Base-by-base conservation (phyloP, 2,797 vertebrate genomes). In the Limosa lapponica region DNA sequence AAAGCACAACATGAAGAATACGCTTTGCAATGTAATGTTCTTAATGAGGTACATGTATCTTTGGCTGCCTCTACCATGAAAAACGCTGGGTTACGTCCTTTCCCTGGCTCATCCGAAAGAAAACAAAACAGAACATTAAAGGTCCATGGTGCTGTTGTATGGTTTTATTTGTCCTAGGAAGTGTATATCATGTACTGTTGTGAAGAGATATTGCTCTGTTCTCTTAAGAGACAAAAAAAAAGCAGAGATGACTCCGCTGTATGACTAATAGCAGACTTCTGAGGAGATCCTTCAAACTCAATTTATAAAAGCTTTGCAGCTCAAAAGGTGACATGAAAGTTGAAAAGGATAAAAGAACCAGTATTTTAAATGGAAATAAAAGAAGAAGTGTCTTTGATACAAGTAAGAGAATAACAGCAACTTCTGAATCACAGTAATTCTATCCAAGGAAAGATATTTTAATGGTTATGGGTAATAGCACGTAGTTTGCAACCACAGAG, bases 271-370 rank as follows among this genome's bases (percentile, higher is more conserved):
- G 48, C 37, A 69, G 75, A 79, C 36, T 73, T 95, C 61, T 91
- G 66, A 93, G 66, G n/a, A 93, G 85, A 83, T 75, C 74, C 58
- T 95, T 96, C 61, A 93, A 86, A 89, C 65, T 78, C 79, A 86
- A 81, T 94, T 94, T 92, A 58, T 88, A 79, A 92, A 95, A 88
- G 73, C 51, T 75, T 86, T 92, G 13, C 59, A 80, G 61, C 72
- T 92, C 72, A 80, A 94, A 96, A 90, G 92, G 89, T 96, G 92
- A 80, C 81, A 74, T 83, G 37, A 88, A 94, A 95, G 82, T 90
- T 93, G 91, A 94, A 96, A 95, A 88, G 62, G 51, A 96, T 93
- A 49, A 94, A 95, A 94, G 80, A 79, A 79, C 14, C 13, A 36
- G 14, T n/a, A 74, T 86, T 93, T 94, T 72, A 90, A 92, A 90